Percentiles rank a stretch among this genome's conserved stretches.
These are phyloP conservation scores for Ptychochromis oligacanthus DNA, from an alignment of 2,113 vertebrate genomes.

Conservation along the genomic window DNA sequence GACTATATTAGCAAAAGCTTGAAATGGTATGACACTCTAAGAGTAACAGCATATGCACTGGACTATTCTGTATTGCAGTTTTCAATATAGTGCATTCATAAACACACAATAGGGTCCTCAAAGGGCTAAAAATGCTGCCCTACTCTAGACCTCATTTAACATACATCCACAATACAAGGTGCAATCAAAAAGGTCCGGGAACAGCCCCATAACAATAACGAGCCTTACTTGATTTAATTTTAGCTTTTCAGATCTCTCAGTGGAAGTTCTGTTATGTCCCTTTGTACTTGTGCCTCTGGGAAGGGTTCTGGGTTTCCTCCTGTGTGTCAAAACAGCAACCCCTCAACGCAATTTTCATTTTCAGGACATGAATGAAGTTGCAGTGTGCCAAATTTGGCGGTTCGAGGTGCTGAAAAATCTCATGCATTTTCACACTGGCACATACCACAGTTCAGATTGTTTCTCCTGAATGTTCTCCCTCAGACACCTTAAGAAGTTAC, in stretches of 20 bases:
- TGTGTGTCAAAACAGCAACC: too few relatives aligned
- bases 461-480: too few relatives aligned
- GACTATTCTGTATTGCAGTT: not conserved
- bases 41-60: not conserved
- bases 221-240: not conserved
- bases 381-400: too few relatives aligned
- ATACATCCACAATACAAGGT: not conserved
- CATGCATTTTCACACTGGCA: too few relatives aligned
- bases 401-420: too few relatives aligned
- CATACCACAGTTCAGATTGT: too few relatives aligned
- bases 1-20: slow-evolving; percentile 10
- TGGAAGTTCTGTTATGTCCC: not conserved
- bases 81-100: slow-evolving; percentile 5
- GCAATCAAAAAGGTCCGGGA: not conserved
- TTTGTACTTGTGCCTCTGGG: not conserved
- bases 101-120: slow-evolving; percentile 1
- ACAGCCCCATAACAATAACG: not conserved
- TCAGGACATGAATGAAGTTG: too few relatives aligned
- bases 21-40: not conserved
- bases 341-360: too few relatives aligned
- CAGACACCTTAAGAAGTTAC: too few relatives aligned
- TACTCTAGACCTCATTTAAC: not conserved
- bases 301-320: not conserved
- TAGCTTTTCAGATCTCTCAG: not conserved
- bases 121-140: not conserved